Conservation (phyloP, 2,113 vertebrate species). For the Cynocephalus volans region DNA sequence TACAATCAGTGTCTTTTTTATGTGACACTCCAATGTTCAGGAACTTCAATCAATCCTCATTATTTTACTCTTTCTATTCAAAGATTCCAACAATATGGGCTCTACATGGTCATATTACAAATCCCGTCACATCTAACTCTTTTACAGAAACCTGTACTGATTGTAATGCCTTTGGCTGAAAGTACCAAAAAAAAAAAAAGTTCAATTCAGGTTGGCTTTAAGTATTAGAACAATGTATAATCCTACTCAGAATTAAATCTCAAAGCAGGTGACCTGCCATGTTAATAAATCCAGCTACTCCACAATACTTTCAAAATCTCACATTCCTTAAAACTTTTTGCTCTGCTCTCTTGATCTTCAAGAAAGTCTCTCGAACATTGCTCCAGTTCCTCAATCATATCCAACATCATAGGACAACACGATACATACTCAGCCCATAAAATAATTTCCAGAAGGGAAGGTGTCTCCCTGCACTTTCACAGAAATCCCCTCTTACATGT, state of each 20-base stretch:
- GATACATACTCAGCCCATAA: fast-evolving
- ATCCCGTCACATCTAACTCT: no score
- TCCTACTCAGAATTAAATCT: no score
- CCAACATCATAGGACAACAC: no score
- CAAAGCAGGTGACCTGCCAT: no score
- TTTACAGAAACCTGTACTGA: neutral
- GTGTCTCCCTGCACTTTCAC: neutral
- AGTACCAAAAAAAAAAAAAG: neutral
- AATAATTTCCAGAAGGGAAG: no score
- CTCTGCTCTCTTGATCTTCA: neutral
- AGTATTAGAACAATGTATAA: neutral
- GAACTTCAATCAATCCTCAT: no score
- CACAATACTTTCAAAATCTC: neutral
- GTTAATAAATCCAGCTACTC: neutral
- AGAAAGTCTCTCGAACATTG: neutral
- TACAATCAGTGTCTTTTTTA: no score
- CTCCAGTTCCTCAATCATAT: no score
- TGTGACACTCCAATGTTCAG: no score
- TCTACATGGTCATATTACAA: no score
- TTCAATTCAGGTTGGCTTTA: neutral
- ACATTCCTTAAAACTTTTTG: neutral
- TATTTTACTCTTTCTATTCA: no score
- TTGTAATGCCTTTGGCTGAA: neutral
- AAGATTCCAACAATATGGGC: no score
- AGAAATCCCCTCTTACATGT: neutral